These are phyloP conservation scores for Drosophila anceps DNA, from an alignment of 2,888 invertebrate species.

Conservation along the genomic window DNA sequence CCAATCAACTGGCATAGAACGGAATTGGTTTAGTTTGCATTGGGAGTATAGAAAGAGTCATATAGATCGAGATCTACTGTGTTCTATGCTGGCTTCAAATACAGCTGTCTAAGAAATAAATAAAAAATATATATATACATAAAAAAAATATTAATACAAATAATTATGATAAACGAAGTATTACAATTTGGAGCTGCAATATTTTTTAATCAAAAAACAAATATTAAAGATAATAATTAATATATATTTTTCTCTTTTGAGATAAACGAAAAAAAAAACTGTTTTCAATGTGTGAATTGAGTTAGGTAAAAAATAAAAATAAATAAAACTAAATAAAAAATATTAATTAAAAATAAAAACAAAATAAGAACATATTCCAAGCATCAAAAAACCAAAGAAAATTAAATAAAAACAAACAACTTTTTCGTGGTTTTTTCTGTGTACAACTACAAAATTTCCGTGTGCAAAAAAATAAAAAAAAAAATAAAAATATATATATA, in stretches of 20 bases:
- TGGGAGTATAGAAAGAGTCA: not conserved
- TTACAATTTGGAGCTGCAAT: conserved; percentile 80
- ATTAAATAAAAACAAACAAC: conserved; percentile 43
- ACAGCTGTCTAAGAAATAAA: conserved; percentile 22
- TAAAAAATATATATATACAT: conserved; percentile 29
- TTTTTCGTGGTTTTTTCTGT: conserved; percentile 72
- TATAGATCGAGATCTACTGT: conserved; percentile 80
- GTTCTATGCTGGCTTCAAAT: conserved; percentile 69
- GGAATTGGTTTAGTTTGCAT: conserved; percentile 2
- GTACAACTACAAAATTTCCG: conserved; percentile 71
- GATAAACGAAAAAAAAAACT: conserved; percentile 70
- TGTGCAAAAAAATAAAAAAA: conserved; percentile 61
- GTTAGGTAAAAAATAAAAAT: conserved; percentile 51
- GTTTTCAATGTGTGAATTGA: conserved; percentile 80
- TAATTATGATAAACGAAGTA: conserved; percentile 63
- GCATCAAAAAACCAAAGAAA: conserved; percentile 69
- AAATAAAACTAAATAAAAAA: conserved; percentile 18
- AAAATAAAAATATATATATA: conserved; percentile 5
- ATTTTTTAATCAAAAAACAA: conserved; percentile 77
- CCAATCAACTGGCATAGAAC: conserved; percentile 28
- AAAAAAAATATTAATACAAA: conserved; percentile 20
- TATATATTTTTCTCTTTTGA: conserved; percentile 83
- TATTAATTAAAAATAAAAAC: conserved; percentile 39
- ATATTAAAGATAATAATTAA: conserved; percentile 74
- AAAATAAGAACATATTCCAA: conserved; percentile 68